These are phyloP conservation scores for Chaenogobius annularis DNA, from an alignment of 2,113 vertebrate genomes.

Conservation along the genomic window DNA sequence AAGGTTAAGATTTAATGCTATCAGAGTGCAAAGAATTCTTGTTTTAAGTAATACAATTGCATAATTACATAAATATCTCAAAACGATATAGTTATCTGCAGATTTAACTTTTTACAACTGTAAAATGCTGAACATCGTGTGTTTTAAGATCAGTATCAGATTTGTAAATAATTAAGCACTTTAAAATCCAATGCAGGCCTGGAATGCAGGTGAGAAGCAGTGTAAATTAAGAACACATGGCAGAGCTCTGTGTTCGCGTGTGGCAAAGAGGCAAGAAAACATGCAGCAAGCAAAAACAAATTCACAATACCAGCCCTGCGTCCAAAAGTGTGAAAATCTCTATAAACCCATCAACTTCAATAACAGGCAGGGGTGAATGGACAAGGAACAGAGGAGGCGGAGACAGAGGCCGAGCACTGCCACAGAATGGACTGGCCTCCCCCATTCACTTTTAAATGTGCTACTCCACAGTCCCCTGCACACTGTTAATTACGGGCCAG, in stretches of 20 bases:
- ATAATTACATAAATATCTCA: background rate
- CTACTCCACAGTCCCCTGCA: slow-evolving; percentile 92
- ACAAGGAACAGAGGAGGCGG: slow-evolving; percentile 79
- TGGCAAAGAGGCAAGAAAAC: slow-evolving; percentile 54
- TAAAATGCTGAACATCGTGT: background rate
- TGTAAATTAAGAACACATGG: slow-evolving; percentile 21
- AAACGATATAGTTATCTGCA: background rate
- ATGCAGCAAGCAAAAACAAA: slow-evolving; percentile 65
- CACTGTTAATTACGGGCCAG: slow-evolving; percentile 95
- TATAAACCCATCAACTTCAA: slow-evolving; percentile 98
- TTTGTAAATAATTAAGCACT: slow-evolving; percentile 7
- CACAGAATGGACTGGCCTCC: slow-evolving; percentile 91
- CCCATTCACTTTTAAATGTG: slow-evolving; percentile 98
- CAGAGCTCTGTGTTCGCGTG: slow-evolving; percentile 53
- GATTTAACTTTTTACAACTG: background rate
- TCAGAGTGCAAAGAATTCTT: background rate
- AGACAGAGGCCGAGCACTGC: slow-evolving; percentile 76
- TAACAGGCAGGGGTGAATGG: slow-evolving; percentile 91
- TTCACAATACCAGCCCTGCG: slow-evolving; percentile 80
- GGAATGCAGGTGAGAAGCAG: slow-evolving; percentile 17
- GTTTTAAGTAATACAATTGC: background rate
- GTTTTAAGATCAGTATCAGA: background rate
- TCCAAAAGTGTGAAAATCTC: slow-evolving; percentile 95
- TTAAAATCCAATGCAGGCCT: slow-evolving; percentile 5
- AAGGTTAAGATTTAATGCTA: background rate